Percentiles rank a stretch among this genome's conserved stretches.
phyloP scores from a whole-genome alignment of 2,797 vertebrate species.

The Chrysocyon brachyurus region DNA sequence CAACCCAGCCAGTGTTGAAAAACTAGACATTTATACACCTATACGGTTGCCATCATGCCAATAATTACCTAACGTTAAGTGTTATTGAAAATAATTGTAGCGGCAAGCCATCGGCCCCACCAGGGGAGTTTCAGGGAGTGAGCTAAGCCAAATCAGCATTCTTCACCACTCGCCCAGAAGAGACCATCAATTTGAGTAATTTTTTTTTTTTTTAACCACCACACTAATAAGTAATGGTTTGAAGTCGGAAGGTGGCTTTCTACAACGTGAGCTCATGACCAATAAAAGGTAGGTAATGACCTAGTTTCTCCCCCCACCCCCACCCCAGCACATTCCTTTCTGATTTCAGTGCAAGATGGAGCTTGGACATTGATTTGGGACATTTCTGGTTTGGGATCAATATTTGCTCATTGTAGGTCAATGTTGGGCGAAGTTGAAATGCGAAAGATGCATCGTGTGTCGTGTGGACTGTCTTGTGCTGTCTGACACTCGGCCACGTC shows the following conservation, averaged over 20 bases:
- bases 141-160: constrained; percentile 43
- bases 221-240: not conserved
- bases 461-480: rapidly evolving
- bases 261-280: not conserved
- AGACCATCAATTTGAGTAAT: not conserved
- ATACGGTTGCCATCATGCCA: not conserved
- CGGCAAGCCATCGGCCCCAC: not conserved
- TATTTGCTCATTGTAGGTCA: not conserved
- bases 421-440: not conserved
- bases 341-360: not conserved
- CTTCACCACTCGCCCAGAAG: not conserved
- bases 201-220: not conserved
- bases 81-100: not conserved
- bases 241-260: not conserved
- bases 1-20: not conserved
- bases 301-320: rapidly evolving
- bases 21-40: not conserved
- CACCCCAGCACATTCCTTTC: not conserved
- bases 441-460: rapidly evolving
- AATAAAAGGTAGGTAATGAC: not conserved
- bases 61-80: constrained; percentile 16
- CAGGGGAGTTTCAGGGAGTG: not conserved
- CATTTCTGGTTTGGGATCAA: not conserved
- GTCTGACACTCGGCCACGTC: not conserved
- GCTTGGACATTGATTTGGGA: not conserved